A percentile compares a stretch with the other conserved stretches of the same genome.
phyloP scores from a whole-genome alignment of 2,797 vertebrate species.

The Triplophysa yarkandensis region DNA sequence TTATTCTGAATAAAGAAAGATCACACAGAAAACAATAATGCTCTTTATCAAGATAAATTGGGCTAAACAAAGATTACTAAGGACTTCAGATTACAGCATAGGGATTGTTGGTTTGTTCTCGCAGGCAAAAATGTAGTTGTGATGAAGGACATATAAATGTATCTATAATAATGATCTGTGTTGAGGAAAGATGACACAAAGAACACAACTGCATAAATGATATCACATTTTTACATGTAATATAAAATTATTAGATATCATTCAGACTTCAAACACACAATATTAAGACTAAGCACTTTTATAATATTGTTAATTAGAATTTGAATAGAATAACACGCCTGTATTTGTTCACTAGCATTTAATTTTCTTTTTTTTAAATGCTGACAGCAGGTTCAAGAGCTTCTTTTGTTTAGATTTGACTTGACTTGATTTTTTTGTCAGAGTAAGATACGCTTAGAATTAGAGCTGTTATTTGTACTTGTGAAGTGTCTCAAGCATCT shows the following conservation, averaged over 20 bases:
- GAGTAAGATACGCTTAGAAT: constrained; percentile 68
- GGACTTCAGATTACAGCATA: constrained; percentile 28
- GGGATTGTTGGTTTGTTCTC: background rate
- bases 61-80: constrained; percentile 36
- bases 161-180: background rate
- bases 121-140: background rate
- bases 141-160: background rate
- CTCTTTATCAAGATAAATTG: background rate
- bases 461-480: constrained; percentile 68
- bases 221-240: no score
- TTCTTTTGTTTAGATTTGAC: constrained; percentile 70
- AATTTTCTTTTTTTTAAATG: no score
- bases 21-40: background rate
- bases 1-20: constrained; percentile 19
- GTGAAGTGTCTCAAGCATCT: constrained; percentile 52
- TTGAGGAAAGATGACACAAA: no score
- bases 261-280: constrained; percentile 52
- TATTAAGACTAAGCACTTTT: constrained; percentile 55
- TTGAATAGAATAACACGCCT: constrained; percentile 56
- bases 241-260: no score
- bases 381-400: constrained; percentile 55
- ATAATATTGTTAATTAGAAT: no score
- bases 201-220: no score
- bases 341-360: constrained; percentile 68
- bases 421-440: constrained; percentile 64